phyloP scores from a whole-genome alignment of 2,888 invertebrate genomes.

The Dorcus hopei region DNA sequence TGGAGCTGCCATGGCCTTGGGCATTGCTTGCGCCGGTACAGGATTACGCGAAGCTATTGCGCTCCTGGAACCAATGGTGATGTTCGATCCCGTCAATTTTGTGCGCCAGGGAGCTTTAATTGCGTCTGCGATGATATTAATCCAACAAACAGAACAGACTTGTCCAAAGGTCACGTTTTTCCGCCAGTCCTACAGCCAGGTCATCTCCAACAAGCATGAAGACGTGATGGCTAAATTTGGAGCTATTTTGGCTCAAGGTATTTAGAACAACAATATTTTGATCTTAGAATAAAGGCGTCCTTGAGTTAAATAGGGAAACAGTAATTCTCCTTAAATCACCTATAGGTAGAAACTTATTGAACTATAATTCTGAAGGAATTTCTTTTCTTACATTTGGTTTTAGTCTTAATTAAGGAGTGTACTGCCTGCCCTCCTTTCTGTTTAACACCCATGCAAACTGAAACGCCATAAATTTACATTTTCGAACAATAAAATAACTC shows the following conservation, averaged over 20 bases:
- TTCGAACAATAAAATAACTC: no score
- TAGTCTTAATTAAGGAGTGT: no score
- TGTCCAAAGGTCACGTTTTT: slow-evolving; percentile 95
- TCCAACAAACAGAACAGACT: slow-evolving; percentile 95
- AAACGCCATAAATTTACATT: no score
- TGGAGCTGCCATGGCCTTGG: slow-evolving; percentile 98
- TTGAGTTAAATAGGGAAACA: no score
- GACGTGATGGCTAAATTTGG: slow-evolving; percentile 99
- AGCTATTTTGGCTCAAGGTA: slow-evolving; percentile 87
- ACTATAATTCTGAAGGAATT: no score
- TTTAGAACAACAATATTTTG: no score
- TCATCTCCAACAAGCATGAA: slow-evolving; percentile 97
- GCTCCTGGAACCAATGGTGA: slow-evolving; percentile 94
- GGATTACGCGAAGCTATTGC: slow-evolving; percentile 94
- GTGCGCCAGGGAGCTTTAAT: slow-evolving; percentile 96
- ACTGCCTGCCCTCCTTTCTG: no score
- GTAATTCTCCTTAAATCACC: no score
- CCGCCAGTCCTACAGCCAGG: slow-evolving; percentile 91
- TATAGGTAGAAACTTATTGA: no score
- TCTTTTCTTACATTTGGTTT: no score
- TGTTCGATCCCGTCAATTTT: slow-evolving; percentile 96
- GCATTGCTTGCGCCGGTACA: slow-evolving; percentile 97
- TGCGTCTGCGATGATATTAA: slow-evolving; percentile 95
- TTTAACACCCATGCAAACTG: no score
- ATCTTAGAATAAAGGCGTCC: no score